Base-by-base conservation (phyloP, 2,888 invertebrate genomes). In the Eremobia ochroleuca region DNA sequence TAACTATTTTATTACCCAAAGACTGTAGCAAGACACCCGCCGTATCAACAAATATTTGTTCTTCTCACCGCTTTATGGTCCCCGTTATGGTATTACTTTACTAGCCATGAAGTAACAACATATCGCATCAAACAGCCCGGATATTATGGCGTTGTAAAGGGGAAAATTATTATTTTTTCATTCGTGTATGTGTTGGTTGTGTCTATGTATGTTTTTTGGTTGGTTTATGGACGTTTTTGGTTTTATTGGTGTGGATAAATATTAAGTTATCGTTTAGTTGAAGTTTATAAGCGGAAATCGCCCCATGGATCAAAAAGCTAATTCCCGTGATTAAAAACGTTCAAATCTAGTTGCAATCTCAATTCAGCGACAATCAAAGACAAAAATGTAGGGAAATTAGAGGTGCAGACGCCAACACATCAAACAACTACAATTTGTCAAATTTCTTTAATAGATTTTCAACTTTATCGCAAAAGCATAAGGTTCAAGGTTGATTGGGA, bases 11-110 rank as follows among this genome's bases (percentile, higher is more conserved):
- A 90, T 80, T 87, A 83, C 83, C 77, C 18, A 77, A 90, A 87
- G 87, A 90, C 87, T 89, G 84, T 82, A 85, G 37, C 65, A 85
- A 88, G 86, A 85, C 79, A 87, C 78, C 73, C 79, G 87, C 78
- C 73, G 81, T 87, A 90, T 87, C 88, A 88, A 89, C 91, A 92
- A 93, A 93, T 92, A 92, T 93, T 92, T 91, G 91, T 90, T 89
- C 84, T 83, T 83, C 82, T 80, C 79, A 83, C 84, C 77, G 81
- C 90, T 93, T 93, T 93, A 93, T 88, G 85, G 79, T 71, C 59
- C 61, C 85, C 86, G 90, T 92, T 91, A 92, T 85, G 82, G 87
- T 84, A 90, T 92, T 89, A 92, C 90, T 91, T 91, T 89, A 92
- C 80, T 86, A 81, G 81, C 82, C 89, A 82, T 85, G 85, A 88